Conservation (phyloP, 2,888 invertebrate genomes). For the Stenoptilia bipunctidactyla region DNA sequence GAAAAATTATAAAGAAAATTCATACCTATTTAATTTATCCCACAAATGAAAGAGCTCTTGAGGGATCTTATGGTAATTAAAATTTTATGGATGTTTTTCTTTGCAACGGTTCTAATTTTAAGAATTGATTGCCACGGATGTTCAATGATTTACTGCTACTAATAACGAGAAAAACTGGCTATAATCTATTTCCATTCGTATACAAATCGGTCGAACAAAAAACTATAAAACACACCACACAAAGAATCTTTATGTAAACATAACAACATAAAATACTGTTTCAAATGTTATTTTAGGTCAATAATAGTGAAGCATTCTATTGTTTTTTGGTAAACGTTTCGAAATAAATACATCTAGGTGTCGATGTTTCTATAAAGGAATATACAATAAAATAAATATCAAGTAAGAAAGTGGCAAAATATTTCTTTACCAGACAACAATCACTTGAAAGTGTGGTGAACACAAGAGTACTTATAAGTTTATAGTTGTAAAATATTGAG, state of each 20-base stretch:
- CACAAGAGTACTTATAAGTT: too few relatives aligned
- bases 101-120: constrained; percentile 51
- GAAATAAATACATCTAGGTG: too few relatives aligned
- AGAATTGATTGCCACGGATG: constrained; percentile 54
- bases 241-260: constrained; percentile 70
- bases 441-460: too few relatives aligned
- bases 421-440: too few relatives aligned
- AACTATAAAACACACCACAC: constrained; percentile 69
- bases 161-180: constrained; percentile 69
- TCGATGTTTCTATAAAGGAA: too few relatives aligned
- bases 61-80: background rate
- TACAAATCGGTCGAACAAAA: constrained; percentile 69
- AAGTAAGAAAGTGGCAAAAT: too few relatives aligned
- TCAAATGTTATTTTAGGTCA: constrained; percentile 68
- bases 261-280: constrained; percentile 61
- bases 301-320: constrained; percentile 50
- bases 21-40: too few relatives aligned
- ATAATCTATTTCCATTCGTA: constrained; percentile 69
- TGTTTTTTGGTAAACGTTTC: constrained; percentile 11
- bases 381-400: too few relatives aligned
- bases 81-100: constrained; percentile 19
- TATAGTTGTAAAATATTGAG: too few relatives aligned
- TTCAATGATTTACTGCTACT: constrained; percentile 63
- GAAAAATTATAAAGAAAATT: too few relatives aligned
- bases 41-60: too few relatives aligned